phyloP scores from a whole-genome alignment of 1,140 invertebrate genomes.

The Drosophila navojoa region DNA sequence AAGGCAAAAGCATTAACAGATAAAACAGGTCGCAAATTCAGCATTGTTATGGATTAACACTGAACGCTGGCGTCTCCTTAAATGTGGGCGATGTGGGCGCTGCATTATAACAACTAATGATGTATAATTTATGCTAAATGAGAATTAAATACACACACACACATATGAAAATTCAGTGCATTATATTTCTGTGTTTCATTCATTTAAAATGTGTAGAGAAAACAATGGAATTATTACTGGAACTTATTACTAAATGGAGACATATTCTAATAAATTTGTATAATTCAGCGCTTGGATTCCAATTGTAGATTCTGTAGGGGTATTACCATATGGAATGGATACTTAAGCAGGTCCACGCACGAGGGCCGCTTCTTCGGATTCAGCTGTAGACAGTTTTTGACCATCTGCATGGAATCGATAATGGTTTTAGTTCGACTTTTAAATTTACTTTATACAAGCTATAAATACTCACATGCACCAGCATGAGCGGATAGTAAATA shows the following conservation, averaged over 20 bases:
- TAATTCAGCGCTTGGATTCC: slow-evolving; percentile 36
- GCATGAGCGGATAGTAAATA: slow-evolving; percentile 72
- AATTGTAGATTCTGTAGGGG: slow-evolving; percentile 74
- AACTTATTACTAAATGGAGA: slow-evolving; percentile 16
- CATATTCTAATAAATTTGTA: slow-evolving; percentile 1
- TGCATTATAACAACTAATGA: slow-evolving; percentile 74
- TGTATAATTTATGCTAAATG: slow-evolving; percentile 75
- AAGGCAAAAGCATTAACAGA: slow-evolving; percentile 14
- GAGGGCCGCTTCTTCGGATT: slow-evolving; percentile 89
- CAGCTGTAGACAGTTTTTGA: slow-evolving; percentile 88
- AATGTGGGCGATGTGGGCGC: slow-evolving; percentile 19
- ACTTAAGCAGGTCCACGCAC: slow-evolving; percentile 88
- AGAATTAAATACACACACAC: slow-evolving; percentile 77
- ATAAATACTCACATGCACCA: slow-evolving; percentile 62
- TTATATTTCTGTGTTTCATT: slow-evolving; percentile 39
- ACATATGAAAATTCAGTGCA: slow-evolving; percentile 51
- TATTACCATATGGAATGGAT: slow-evolving; percentile 86
- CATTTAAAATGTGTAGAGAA: slow-evolving; percentile 25
- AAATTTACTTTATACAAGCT: neutral
- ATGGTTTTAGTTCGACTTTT: too few species aligned
- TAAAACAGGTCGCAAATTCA: slow-evolving; percentile 39
- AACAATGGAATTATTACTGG: neutral
- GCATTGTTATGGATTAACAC: slow-evolving; percentile 42
- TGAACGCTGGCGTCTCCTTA: slow-evolving; percentile 24
- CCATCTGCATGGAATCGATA: slow-evolving; percentile 84